A percentile compares a stretch with the other conserved stretches of the same genome.
These are phyloP conservation scores for Coelopa pilipes DNA, from an alignment of 2,888 invertebrate genomes.

Conservation along the genomic window DNA sequence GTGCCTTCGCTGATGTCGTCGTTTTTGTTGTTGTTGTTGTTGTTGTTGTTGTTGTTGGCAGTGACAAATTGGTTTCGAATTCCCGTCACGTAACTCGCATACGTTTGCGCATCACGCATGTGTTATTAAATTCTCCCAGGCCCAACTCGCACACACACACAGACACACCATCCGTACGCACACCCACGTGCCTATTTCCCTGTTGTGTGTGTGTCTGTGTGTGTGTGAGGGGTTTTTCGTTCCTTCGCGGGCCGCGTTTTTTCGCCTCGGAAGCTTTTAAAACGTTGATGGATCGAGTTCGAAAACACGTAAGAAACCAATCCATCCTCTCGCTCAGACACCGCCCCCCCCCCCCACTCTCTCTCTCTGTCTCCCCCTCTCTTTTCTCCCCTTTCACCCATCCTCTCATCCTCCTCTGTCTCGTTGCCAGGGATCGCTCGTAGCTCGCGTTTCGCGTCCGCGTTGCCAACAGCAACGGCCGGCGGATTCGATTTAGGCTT, in stretches of 20 bases:
- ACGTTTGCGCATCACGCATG: constrained; percentile 13
- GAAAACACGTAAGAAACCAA: constrained; percentile 26
- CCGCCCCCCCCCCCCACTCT: neutral
- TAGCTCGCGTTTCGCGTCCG: too few species aligned
- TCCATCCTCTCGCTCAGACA: constrained; percentile 6
- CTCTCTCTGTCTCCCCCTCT: too few species aligned
- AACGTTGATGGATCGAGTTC: constrained; percentile 23
- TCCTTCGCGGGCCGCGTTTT: neutral
- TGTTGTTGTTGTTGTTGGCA: neutral
- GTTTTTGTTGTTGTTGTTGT: too few species aligned
- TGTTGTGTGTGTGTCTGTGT: neutral
- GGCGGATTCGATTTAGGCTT: constrained; percentile 22
- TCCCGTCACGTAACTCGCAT: constrained; percentile 24
- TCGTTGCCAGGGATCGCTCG: too few species aligned
- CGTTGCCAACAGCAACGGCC: too few species aligned
- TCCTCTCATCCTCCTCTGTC: too few species aligned
- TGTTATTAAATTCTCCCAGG: constrained; percentile 19
- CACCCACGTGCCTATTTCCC: too few species aligned
- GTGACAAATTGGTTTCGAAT: constrained; percentile 15
- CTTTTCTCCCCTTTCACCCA: too few species aligned
- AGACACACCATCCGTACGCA: too few species aligned
- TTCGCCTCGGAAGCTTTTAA: neutral
- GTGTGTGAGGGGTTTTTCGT: neutral
- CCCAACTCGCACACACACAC: neutral
- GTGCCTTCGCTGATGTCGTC: too few species aligned